Percentiles rank a stretch among this genome's conserved stretches.
phyloP scores from a whole-genome alignment of 2,888 invertebrate genomes.

The Lochmaea crataegi region DNA sequence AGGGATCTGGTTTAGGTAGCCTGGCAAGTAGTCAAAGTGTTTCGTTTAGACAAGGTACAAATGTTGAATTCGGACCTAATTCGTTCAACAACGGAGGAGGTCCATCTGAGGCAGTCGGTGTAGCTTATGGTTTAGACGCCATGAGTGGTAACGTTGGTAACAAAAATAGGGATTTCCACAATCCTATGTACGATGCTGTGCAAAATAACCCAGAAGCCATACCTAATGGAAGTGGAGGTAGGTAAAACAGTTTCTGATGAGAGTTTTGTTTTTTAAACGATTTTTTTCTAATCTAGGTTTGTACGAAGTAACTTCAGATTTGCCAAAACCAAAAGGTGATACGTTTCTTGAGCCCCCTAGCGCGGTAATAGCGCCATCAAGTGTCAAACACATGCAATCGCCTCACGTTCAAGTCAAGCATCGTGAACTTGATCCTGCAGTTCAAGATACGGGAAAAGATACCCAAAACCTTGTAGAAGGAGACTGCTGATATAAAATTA shows the following conservation, averaged over 20 bases:
- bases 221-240: conserved; percentile 72
- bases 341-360: conserved; percentile 73
- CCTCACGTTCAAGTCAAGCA: conserved; percentile 80
- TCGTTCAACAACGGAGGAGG: conserved; percentile 67
- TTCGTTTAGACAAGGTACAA: conserved; percentile 92
- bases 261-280: no score
- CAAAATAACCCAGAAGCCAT: conserved; percentile 72
- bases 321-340: conserved; percentile 72
- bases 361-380: conserved; percentile 85
- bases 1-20: conserved; percentile 82
- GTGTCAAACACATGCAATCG: conserved; percentile 81
- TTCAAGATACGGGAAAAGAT: conserved; percentile 89
- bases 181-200: conserved; percentile 97
- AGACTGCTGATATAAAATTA: conserved; percentile 73
- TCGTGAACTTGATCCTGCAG: conserved; percentile 83
- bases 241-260: conserved; percentile 42
- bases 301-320: conserved; percentile 84
- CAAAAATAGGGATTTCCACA: conserved; percentile 93
- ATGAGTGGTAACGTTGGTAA: conserved; percentile 66
- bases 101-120: conserved; percentile 75
- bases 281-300: conserved; percentile 68
- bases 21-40: conserved; percentile 90
- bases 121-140: conserved; percentile 84
- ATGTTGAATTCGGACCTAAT: conserved; percentile 86
- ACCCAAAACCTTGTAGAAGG: conserved; percentile 91